Percentiles rank a stretch among this genome's conserved stretches.
phyloP scores from a whole-genome alignment of 2,888 invertebrate genomes.

The Cistogaster globosa region DNA sequence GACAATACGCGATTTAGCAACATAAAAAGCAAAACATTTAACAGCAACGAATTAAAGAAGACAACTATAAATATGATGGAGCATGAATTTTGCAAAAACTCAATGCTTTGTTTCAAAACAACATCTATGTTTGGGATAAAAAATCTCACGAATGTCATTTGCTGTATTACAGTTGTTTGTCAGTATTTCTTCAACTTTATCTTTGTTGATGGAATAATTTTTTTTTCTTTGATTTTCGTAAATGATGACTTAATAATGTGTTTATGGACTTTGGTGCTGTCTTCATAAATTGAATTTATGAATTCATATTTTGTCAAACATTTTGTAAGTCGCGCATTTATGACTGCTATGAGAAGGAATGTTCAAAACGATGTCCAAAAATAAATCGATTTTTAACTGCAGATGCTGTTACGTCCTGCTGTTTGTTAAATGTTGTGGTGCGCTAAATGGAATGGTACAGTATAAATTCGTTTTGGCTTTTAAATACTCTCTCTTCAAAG shows the following conservation, averaged over 20 bases:
- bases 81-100: conserved; percentile 1
- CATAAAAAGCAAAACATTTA: conserved; percentile 26
- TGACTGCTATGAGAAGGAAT: conserved; percentile 70
- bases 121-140: conserved; percentile 33
- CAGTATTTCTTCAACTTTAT: conserved; percentile 42
- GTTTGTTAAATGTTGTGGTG: background rate
- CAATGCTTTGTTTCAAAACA: conserved; percentile 7
- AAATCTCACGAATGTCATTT: conserved; percentile 69
- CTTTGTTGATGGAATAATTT: conserved; percentile 6
- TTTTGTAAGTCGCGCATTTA: conserved; percentile 72
- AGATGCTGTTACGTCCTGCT: conserved; percentile 50
- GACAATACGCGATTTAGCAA: conserved; percentile 15
- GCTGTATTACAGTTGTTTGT: conserved; percentile 51
- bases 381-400: background rate
- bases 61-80: conserved; percentile 10
- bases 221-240: conserved; percentile 58
- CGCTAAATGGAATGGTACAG: conserved; percentile 17
- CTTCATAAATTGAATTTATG: conserved; percentile 71
- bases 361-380: conserved; percentile 42
- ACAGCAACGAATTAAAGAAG: conserved; percentile 9
- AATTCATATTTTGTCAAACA: conserved; percentile 72
- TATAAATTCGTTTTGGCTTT: conserved; percentile 23
- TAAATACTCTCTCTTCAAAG: conserved; percentile 50
- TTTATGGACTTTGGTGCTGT: conserved; percentile 69
- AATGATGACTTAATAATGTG: conserved; percentile 72